phyloP scores from a whole-genome alignment of 2,888 invertebrate genomes.

The Acanthosepion esculentum region DNA sequence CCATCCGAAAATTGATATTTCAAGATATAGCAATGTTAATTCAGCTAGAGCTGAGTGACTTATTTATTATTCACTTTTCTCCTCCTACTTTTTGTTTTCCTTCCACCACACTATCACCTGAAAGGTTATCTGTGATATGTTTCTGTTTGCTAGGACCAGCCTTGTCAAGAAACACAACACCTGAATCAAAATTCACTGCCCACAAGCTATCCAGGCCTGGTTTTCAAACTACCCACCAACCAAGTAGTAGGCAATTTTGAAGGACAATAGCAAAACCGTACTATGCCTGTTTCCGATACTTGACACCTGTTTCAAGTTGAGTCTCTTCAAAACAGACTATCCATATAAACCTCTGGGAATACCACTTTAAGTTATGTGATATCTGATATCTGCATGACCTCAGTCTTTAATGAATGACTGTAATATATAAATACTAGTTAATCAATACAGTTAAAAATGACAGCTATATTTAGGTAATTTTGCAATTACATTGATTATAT shows the following conservation, averaged over 20 bases:
- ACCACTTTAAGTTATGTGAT: conserved; percentile 8
- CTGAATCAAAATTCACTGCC: background rate
- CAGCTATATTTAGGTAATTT: too few species aligned
- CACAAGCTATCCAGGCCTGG: conserved; percentile 16
- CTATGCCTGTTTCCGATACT: background rate
- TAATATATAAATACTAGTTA: background rate
- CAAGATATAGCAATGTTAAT: background rate
- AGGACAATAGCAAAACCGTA: background rate
- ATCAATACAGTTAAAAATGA: too few species aligned
- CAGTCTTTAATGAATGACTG: background rate
- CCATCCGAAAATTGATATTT: background rate
- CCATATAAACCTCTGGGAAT: background rate
- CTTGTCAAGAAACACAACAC: background rate
- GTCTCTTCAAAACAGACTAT: conserved; percentile 6
- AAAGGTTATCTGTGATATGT: conserved; percentile 23
- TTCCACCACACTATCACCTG: background rate
- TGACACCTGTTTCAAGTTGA: background rate
- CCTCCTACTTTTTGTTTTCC: background rate
- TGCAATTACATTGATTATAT: too few species aligned
- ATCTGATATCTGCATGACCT: background rate
- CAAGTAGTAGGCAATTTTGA: background rate
- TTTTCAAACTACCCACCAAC: conserved; percentile 2
- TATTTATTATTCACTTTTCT: conserved; percentile 6
- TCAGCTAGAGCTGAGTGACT: background rate
- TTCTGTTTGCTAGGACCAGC: background rate